Evolutionary conservation across 2,113 vertebrate genomes (phyloP).

Genomic region (Scalopus aquaticus): DNA sequence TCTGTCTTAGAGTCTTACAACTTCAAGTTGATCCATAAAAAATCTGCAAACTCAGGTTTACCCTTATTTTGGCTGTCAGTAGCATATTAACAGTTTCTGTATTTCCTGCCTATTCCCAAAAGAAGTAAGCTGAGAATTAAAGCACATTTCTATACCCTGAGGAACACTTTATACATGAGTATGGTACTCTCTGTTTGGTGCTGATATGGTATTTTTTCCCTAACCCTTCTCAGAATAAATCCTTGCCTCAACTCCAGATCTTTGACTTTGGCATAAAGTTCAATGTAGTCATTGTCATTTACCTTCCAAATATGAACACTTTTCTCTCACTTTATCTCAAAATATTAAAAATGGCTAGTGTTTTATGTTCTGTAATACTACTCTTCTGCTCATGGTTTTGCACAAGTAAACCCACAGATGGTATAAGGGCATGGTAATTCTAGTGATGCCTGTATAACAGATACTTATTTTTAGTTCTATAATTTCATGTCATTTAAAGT

Average conservation of each 20-base stretch:
- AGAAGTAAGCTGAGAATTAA: background rate
- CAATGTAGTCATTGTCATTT: background rate
- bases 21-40: background rate
- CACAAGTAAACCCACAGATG: background rate
- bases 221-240: background rate
- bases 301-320: background rate
- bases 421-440: background rate
- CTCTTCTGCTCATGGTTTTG: background rate
- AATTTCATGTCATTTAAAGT: background rate
- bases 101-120: background rate
- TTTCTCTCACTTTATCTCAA: background rate
- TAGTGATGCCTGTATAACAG: background rate
- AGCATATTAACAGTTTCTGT: background rate
- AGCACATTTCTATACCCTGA: accelerated
- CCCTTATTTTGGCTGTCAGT: background rate
- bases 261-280: background rate
- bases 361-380: background rate
- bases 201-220: background rate
- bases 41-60: background rate
- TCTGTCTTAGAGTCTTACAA: background rate
- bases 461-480: background rate
- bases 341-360: background rate
- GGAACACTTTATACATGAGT: background rate
- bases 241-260: background rate
- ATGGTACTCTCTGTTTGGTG: background rate